Conservation (phyloP, 2,797 vertebrate genomes). For the Darevskia nairensis region DNA sequence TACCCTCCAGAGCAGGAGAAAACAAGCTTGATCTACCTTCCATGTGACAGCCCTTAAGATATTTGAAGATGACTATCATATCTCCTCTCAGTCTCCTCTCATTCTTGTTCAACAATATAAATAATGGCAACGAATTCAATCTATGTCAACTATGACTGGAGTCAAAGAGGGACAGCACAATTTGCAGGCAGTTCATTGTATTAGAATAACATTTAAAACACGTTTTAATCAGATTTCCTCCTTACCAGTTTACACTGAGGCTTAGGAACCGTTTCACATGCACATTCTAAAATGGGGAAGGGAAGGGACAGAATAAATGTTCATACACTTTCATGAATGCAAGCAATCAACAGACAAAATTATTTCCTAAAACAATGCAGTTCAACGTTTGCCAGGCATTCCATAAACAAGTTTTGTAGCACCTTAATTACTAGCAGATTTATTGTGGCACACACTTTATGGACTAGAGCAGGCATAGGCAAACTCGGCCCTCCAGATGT, state of each 20-base stretch:
- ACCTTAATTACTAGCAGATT: background rate
- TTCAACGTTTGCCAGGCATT: background rate
- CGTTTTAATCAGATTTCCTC: slow-evolving; percentile 17
- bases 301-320: slow-evolving; percentile 38
- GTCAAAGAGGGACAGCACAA: background rate
- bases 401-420: background rate
- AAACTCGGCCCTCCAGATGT: no score
- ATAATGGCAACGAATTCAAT: background rate
- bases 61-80: no score
- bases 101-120: background rate
- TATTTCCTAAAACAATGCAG: background rate
- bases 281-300: slow-evolving; percentile 84
- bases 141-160: background rate
- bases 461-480: background rate
- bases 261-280: slow-evolving; percentile 86
- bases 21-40: no score
- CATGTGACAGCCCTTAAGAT: no score
- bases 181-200: background rate
- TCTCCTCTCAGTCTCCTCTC: no score
- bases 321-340: slow-evolving; percentile 4
- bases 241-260: slow-evolving; percentile 91
- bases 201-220: background rate
- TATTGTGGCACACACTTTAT: background rate
- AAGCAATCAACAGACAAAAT: slow-evolving; percentile 7
- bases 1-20: no score